These are phyloP conservation scores for Arothron firmamentum DNA, from an alignment of 2,113 vertebrate species.

Conservation along the genomic window DNA sequence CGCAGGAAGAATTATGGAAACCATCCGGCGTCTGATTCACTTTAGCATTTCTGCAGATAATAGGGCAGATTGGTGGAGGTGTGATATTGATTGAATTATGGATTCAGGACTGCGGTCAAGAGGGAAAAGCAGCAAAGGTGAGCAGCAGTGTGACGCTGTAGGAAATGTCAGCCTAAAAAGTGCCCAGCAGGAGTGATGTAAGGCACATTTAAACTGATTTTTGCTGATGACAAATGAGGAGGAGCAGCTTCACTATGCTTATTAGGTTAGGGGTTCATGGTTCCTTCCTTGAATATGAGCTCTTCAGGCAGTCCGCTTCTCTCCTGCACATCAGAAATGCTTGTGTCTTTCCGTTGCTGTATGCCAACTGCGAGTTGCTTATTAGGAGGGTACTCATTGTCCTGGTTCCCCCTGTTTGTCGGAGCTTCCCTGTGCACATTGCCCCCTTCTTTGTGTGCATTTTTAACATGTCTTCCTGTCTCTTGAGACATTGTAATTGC, in stretches of 20 bases:
- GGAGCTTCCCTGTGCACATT: constrained; percentile 13
- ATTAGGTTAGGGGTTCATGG: constrained; percentile 10
- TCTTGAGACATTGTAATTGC: constrained; percentile 47
- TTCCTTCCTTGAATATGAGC: constrained; percentile 23
- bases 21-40: constrained; percentile 11
- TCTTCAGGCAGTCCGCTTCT: constrained; percentile 25
- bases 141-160: neutral
- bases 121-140: neutral
- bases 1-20: constrained; percentile 10
- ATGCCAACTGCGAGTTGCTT: constrained; percentile 36
- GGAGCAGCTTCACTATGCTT: constrained; percentile 5
- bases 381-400: constrained; percentile 39
- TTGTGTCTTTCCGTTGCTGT: constrained; percentile 28
- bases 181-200: neutral
- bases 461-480: constrained; percentile 20
- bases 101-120: neutral
- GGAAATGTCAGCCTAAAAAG: neutral
- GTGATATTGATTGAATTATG: neutral
- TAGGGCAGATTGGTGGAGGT: neutral
- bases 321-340: constrained; percentile 26
- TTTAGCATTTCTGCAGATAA: constrained; percentile 6
- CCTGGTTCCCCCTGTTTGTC: constrained; percentile 19
- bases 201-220: neutral
- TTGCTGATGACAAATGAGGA: constrained; percentile 11
- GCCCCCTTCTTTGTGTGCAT: constrained; percentile 1